Evolutionary conservation across 2,888 invertebrate species (phyloP).

Genomic region (Apotomis betuletana): DNA sequence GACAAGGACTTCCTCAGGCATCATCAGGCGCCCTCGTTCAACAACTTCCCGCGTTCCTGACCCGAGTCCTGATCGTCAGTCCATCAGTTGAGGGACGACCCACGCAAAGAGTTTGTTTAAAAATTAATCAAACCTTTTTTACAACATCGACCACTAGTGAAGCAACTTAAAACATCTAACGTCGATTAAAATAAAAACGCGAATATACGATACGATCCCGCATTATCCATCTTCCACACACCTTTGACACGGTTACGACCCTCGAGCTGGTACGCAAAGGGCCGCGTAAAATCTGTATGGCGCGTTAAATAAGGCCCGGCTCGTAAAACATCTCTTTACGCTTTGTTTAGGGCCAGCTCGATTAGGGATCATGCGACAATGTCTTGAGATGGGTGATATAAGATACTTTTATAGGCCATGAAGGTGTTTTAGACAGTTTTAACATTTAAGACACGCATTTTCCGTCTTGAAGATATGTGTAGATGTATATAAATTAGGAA

Average conservation of each 20-base stretch:
- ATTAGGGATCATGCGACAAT: constrained; percentile 33
- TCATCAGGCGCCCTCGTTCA: no score
- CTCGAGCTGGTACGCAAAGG: constrained; percentile 21
- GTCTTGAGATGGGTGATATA: constrained; percentile 27
- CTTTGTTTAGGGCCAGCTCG: constrained; percentile 42
- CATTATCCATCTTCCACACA: constrained; percentile 17
- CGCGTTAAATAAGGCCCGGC: constrained; percentile 76
- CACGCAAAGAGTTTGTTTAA: no score
- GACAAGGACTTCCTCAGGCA: no score
- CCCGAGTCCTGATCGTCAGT: no score
- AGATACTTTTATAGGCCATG: constrained; percentile 37
- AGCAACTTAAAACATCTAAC: neutral
- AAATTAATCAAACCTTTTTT: no score
- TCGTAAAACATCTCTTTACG: constrained; percentile 68
- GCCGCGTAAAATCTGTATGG: constrained; percentile 77
- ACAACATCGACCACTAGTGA: neutral
- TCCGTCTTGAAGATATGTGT: neutral
- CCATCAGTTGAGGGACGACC: no score
- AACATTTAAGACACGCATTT: constrained; percentile 18
- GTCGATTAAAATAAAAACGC: neutral
- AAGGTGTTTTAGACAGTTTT: constrained; percentile 31
- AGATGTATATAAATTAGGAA: neutral
- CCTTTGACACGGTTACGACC: constrained; percentile 33
- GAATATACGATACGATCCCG: constrained; percentile 4
- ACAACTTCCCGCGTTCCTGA: no score